phyloP scores from a whole-genome alignment of 2,797 vertebrate species.

The Prunella strophiata region DNA sequence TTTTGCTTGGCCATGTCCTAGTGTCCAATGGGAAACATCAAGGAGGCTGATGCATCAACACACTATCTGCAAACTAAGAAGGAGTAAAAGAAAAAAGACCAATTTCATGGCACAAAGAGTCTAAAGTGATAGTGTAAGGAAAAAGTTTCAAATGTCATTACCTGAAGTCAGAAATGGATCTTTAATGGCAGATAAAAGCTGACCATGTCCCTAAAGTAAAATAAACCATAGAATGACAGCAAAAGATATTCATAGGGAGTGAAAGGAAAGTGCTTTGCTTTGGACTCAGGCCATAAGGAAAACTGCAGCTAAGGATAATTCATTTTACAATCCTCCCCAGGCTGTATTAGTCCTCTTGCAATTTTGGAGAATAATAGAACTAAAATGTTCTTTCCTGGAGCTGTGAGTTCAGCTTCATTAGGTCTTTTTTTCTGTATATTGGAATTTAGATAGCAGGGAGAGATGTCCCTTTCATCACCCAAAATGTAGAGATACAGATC shows the following conservation, averaged over 20 bases:
- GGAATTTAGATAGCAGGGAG: background rate
- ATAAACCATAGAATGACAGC: constrained; percentile 19
- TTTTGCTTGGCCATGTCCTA: constrained; percentile 1
- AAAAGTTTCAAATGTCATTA: background rate
- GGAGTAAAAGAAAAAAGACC: background rate
- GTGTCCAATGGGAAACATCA: background rate
- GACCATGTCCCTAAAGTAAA: constrained; percentile 37
- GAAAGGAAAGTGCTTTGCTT: constrained; percentile 42
- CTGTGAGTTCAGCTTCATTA: constrained; percentile 6
- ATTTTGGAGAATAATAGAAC: constrained; percentile 46
- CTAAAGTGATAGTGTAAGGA: background rate
- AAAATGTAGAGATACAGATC: background rate
- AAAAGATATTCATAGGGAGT: constrained; percentile 39
- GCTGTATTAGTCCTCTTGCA: constrained; percentile 17
- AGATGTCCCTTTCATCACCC: background rate
- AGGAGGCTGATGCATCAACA: background rate
- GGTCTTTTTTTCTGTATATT: background rate
- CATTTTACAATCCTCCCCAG: constrained; percentile 38
- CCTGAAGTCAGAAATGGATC: constrained; percentile 14
- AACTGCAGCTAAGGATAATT: constrained; percentile 42
- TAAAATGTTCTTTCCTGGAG: constrained; percentile 32
- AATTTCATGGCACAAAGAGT: background rate
- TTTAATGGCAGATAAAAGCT: constrained; percentile 48
- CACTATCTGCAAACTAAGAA: background rate
- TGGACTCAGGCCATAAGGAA: constrained; percentile 26